A percentile compares a stretch with the other conserved stretches of the same genome.
phyloP scores from a whole-genome alignment of 2,888 invertebrate species.

The Agrilus cyanescens region DNA sequence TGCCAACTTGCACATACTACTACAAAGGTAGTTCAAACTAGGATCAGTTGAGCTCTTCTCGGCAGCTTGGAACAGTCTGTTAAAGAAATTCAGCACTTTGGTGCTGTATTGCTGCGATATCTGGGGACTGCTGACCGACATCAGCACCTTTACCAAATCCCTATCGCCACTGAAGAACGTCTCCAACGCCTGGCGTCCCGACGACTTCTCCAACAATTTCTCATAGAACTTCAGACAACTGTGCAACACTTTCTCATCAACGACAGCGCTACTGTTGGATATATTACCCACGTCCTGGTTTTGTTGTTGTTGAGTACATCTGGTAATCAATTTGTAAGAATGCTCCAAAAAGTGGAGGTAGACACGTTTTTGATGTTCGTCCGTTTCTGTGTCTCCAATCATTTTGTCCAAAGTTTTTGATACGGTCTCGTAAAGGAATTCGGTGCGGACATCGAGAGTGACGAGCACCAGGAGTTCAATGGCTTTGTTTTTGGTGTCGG shows the following conservation, averaged over 20 bases:
- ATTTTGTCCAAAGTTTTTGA: conserved; percentile 50
- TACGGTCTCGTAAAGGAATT: conserved; percentile 54
- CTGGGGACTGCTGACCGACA: conserved; percentile 68
- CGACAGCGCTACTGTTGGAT: conserved; percentile 19
- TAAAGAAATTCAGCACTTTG: conserved; percentile 69
- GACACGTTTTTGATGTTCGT: conserved; percentile 51
- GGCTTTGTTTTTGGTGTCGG: conserved; percentile 49
- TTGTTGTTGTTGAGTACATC: conserved; percentile 37
- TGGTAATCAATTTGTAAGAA: conserved; percentile 56
- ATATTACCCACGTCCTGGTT: conserved; percentile 6
- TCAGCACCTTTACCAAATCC: conserved; percentile 63
- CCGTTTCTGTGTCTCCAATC: conserved; percentile 50
- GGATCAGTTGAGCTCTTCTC: conserved; percentile 51
- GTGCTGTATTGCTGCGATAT: conserved; percentile 61
- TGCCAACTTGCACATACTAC: conserved; percentile 53
- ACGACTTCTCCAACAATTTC: conserved; percentile 67
- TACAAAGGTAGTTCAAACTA: conserved; percentile 52
- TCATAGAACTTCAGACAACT: conserved; percentile 77
- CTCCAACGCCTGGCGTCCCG: conserved; percentile 72
- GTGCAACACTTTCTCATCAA: conserved; percentile 51
- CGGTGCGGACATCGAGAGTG: conserved; percentile 64
- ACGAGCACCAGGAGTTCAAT: conserved; percentile 63
- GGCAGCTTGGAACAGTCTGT: conserved; percentile 54
- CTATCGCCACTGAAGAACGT: conserved; percentile 63
- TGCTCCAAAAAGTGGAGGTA: conserved; percentile 53